Percentiles rank a stretch among this genome's conserved stretches.
phyloP scores from a whole-genome alignment of 2,113 vertebrate genomes.

The Pelecanoides urinatrix region DNA sequence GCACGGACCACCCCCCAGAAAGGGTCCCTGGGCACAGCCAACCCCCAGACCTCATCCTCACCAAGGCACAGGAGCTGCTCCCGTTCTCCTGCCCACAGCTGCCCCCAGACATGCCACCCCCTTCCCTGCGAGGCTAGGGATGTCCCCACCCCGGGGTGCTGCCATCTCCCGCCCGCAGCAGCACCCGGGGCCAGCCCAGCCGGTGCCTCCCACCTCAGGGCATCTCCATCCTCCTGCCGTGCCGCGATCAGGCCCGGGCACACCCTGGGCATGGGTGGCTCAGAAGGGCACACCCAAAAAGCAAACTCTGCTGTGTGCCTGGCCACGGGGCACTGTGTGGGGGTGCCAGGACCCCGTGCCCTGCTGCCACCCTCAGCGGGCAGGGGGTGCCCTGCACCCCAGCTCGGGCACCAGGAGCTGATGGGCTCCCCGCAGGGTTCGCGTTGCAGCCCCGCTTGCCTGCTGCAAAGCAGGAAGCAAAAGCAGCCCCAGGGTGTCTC shows the following conservation, averaged over 20 bases:
- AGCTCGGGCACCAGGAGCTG: neutral
- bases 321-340: accelerated
- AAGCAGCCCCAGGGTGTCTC: neutral
- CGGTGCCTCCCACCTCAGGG: neutral
- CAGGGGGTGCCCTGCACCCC: neutral
- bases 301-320: neutral
- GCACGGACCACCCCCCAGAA: neutral
- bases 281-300: neutral
- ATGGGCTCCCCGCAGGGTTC: neutral
- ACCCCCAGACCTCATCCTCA: neutral
- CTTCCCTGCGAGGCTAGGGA: neutral
- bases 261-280: neutral
- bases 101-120: neutral
- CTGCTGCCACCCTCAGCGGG: neutral
- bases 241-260: neutral
- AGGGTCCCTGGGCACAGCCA: neutral
- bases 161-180: neutral
- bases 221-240: neutral
- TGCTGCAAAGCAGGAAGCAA: neutral
- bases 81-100: neutral
- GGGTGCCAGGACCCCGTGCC: accelerated
- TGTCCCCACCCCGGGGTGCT: neutral
- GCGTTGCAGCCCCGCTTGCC: accelerated
- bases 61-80: accelerated
- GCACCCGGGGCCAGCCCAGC: neutral